These are phyloP conservation scores for Ophion obscuratus DNA, from an alignment of 2,888 invertebrate species.

Conservation along the genomic window DNA sequence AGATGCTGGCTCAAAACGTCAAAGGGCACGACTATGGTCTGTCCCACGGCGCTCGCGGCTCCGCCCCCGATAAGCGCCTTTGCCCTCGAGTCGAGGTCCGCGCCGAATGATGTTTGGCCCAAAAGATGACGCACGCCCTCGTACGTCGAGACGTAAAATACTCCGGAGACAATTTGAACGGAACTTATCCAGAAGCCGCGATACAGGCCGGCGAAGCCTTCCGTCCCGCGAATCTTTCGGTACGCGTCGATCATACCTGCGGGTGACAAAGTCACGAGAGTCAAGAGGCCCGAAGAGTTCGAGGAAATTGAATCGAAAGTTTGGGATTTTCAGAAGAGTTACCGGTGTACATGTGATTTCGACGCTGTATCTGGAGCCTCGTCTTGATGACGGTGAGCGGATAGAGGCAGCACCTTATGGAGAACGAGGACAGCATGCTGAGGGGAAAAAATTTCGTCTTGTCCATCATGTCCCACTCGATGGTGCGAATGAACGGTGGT, in stretches of 20 bases:
- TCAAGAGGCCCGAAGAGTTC: background rate
- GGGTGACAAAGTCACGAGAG: background rate
- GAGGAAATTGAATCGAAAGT: too few relatives aligned
- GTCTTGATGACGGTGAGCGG: slow-evolving; percentile 98
- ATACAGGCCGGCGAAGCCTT: slow-evolving; percentile 95
- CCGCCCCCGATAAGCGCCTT: slow-evolving; percentile 95
- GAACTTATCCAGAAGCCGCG: slow-evolving; percentile 98
- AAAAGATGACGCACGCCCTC: slow-evolving; percentile 95
- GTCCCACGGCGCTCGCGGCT: slow-evolving; percentile 95
- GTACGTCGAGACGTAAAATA: slow-evolving; percentile 97
- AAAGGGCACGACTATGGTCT: slow-evolving; percentile 98
- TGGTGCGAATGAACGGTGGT: slow-evolving; percentile 90
- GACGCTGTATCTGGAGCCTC: slow-evolving; percentile 94
- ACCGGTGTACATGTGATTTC: slow-evolving; percentile 93
- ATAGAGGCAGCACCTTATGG: slow-evolving; percentile 90
- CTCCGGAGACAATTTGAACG: slow-evolving; percentile 93
- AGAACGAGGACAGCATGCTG: slow-evolving; percentile 94
- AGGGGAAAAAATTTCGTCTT: slow-evolving; percentile 96
- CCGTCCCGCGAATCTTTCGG: slow-evolving; percentile 92
- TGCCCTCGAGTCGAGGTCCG: slow-evolving; percentile 87
- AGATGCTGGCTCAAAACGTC: slow-evolving; percentile 98
- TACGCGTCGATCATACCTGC: slow-evolving; percentile 94
- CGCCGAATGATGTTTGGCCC: slow-evolving; percentile 85
- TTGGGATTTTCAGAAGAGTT: slow-evolving; percentile 54
- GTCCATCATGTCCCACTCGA: slow-evolving; percentile 99